phyloP scores from a whole-genome alignment of 2,888 invertebrate species.

The Salpingus planirostris region DNA sequence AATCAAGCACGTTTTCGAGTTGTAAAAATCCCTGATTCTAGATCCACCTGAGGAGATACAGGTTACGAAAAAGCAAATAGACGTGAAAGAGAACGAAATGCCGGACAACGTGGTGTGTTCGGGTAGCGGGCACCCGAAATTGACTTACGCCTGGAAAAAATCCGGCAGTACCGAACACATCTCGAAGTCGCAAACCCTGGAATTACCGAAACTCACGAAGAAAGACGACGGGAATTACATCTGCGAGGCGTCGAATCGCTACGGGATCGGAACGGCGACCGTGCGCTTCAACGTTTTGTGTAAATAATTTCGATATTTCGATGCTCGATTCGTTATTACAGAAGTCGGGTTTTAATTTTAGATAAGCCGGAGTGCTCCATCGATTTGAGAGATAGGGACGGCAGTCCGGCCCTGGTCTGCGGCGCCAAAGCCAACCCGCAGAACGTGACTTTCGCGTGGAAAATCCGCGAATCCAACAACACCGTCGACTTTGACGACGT shows the following conservation, averaged over 20 bases:
- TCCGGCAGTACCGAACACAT: slow-evolving; percentile 47
- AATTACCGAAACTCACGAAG: slow-evolving; percentile 57
- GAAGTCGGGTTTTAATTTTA: slow-evolving; percentile 35
- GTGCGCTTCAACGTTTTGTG: slow-evolving; percentile 75
- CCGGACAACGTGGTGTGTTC: slow-evolving; percentile 50
- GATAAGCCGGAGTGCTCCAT: slow-evolving; percentile 80
- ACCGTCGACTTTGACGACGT: slow-evolving; percentile 56
- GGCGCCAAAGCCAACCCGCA: slow-evolving; percentile 73
- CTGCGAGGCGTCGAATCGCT: slow-evolving; percentile 71
- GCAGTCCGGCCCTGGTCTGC: slow-evolving; percentile 70
- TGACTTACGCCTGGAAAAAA: slow-evolving; percentile 64
- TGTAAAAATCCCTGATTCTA: slow-evolving; percentile 34
- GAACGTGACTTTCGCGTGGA: slow-evolving; percentile 73
- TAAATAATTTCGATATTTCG: slow-evolving; percentile 39
- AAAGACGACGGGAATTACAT: slow-evolving; percentile 68
- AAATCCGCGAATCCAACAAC: slow-evolving; percentile 75
- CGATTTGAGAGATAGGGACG: slow-evolving; percentile 60
- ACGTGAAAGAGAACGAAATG: slow-evolving; percentile 48
- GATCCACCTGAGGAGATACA: slow-evolving; percentile 81
- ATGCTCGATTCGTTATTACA: too few relatives aligned
- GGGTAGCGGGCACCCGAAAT: slow-evolving; percentile 60
- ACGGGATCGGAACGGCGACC: slow-evolving; percentile 62
- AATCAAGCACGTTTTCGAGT: too few relatives aligned
- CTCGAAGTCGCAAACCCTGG: slow-evolving; percentile 46
- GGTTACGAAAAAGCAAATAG: slow-evolving; percentile 50